A percentile compares a stretch with the other conserved stretches of the same genome.
Conservation (phyloP, 2,888 invertebrate species). For the Chymomyza caudatula region DNA sequence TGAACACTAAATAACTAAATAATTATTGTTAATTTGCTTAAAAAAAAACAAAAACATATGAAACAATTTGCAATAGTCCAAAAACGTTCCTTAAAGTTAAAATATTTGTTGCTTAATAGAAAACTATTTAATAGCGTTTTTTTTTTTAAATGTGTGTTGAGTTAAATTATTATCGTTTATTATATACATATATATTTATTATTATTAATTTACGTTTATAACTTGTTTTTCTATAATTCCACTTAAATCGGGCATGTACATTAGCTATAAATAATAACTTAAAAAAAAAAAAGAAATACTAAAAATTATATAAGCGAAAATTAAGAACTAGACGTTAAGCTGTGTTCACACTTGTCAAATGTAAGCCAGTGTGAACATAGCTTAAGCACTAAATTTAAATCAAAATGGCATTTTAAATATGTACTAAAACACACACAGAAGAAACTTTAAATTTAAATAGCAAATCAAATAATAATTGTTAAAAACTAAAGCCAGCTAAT, state of each 20-base stretch:
- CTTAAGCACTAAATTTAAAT: slow-evolving; percentile 9
- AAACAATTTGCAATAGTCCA: slow-evolving; percentile 62
- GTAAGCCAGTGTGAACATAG: neutral
- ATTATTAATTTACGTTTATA: neutral
- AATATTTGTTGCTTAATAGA: slow-evolving; percentile 48
- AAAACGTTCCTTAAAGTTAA: slow-evolving; percentile 59
- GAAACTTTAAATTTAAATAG: slow-evolving; percentile 49
- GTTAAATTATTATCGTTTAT: neutral
- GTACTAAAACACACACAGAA: neutral
- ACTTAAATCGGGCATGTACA: neutral
- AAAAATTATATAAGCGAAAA: neutral
- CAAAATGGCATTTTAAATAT: neutral
- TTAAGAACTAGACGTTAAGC: neutral
- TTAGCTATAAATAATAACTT: slow-evolving; percentile 8
- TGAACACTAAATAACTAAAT: slow-evolving; percentile 5
- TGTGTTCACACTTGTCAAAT: neutral
- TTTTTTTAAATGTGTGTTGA: neutral
- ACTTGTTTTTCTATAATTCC: neutral
- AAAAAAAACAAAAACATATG: neutral
- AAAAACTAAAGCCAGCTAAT: neutral
- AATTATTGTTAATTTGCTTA: slow-evolving; percentile 28
- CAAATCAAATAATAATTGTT: slow-evolving; percentile 47
- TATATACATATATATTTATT: neutral
- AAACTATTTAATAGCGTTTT: slow-evolving; percentile 21
- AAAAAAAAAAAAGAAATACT: slow-evolving; percentile 9